phyloP scores from a whole-genome alignment of 2,888 invertebrate genomes.

The Xestia rhomboidea region DNA sequence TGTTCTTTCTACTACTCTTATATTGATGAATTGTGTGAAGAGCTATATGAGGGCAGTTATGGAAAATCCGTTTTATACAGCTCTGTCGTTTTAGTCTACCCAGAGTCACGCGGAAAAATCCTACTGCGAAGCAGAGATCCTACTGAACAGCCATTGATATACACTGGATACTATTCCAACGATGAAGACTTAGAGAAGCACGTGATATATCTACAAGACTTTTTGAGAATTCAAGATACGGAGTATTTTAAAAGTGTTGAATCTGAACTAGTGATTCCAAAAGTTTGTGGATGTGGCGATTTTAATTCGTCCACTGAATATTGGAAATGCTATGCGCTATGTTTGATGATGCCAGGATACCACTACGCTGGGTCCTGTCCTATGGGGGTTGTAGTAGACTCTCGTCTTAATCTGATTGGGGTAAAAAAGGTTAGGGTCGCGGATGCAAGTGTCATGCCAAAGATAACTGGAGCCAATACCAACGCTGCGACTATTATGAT shows the following conservation, averaged over 20 bases:
- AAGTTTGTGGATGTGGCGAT: slow-evolving; percentile 55
- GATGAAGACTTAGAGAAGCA: slow-evolving; percentile 86
- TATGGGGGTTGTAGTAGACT: slow-evolving; percentile 94
- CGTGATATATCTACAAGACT: slow-evolving; percentile 77
- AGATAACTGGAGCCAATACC: slow-evolving; percentile 92
- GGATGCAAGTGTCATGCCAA: slow-evolving; percentile 94
- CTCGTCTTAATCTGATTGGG: slow-evolving; percentile 91
- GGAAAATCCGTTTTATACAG: slow-evolving; percentile 58
- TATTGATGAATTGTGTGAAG: slow-evolving; percentile 65
- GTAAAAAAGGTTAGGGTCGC: slow-evolving; percentile 91
- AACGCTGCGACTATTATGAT: slow-evolving; percentile 94
- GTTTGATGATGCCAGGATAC: slow-evolving; percentile 92
- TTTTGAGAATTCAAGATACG: slow-evolving; percentile 78
- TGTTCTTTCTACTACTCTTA: slow-evolving; percentile 60
- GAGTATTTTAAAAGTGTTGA: slow-evolving; percentile 77
- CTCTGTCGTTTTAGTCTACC: slow-evolving; percentile 73
- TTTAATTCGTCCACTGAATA: slow-evolving; percentile 86
- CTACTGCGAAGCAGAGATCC: slow-evolving; percentile 89
- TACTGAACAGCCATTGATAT: slow-evolving; percentile 89
- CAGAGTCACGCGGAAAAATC: slow-evolving; percentile 88
- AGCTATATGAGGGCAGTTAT: slow-evolving; percentile 51
- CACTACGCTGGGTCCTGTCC: slow-evolving; percentile 93
- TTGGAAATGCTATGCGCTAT: slow-evolving; percentile 92
- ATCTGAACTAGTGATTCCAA: slow-evolving; percentile 69
- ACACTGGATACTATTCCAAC: slow-evolving; percentile 90